Conservation (phyloP, 2,888 invertebrate genomes). For the Diarsia mendica region DNA sequence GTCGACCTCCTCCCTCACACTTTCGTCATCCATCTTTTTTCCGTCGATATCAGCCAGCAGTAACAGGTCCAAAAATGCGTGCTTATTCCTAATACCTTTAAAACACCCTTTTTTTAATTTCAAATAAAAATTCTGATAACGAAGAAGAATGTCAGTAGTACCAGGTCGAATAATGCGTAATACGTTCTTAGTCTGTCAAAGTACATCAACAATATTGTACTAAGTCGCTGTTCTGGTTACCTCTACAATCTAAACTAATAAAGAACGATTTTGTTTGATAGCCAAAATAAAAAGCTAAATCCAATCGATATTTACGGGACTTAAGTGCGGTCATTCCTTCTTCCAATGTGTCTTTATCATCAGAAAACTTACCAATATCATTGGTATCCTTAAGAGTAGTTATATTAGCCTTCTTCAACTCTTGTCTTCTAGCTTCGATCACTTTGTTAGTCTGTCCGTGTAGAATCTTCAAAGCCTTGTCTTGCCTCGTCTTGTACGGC, state of each 20-base stretch:
- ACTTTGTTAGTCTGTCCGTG: slow-evolving; percentile 85
- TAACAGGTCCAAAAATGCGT: slow-evolving; percentile 92
- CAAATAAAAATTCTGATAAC: background rate
- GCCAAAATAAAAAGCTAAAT: background rate
- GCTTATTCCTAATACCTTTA: slow-evolving; percentile 90
- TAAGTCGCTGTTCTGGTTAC: background rate
- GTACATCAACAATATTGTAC: background rate
- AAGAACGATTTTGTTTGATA: background rate
- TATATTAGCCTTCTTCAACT: slow-evolving; percentile 76
- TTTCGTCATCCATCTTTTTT: slow-evolving; percentile 89
- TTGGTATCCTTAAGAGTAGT: slow-evolving; percentile 66
- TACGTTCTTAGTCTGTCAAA: background rate
- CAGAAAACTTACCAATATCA: slow-evolving; percentile 75
- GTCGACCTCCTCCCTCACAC: slow-evolving; percentile 93
- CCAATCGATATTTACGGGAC: no score
- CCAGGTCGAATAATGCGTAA: no score
- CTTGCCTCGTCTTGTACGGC: slow-evolving; percentile 90
- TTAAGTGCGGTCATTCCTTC: no score
- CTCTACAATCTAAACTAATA: background rate
- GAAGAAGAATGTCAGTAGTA: no score
- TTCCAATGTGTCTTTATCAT: no score
- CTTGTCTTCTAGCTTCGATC: slow-evolving; percentile 80
- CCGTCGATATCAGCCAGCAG: slow-evolving; percentile 91
- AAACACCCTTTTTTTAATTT: background rate
- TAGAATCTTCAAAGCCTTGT: slow-evolving; percentile 82